phyloP scores from a whole-genome alignment of 2,113 vertebrate genomes.

The Prionailurus bengalensis region DNA sequence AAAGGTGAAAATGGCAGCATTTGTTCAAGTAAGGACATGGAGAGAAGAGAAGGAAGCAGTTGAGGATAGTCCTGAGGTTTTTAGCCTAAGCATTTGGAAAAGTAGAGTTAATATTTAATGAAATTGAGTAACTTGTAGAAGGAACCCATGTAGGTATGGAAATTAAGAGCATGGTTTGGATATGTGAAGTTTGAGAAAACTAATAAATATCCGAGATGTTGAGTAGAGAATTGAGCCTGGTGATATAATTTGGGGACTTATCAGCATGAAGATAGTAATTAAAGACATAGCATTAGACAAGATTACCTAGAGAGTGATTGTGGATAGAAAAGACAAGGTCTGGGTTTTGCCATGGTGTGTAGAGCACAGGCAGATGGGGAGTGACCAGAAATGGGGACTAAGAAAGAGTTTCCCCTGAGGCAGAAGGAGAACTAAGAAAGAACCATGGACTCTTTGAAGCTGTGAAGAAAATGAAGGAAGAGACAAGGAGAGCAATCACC shows the following conservation, averaged over 20 bases:
- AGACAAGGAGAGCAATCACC: background rate
- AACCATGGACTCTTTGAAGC: background rate
- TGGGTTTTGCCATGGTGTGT: background rate
- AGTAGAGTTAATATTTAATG: background rate
- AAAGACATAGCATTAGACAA: background rate
- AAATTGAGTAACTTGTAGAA: background rate
- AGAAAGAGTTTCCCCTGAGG: background rate
- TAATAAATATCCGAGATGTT: background rate
- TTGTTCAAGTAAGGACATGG: background rate
- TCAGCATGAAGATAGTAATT: background rate
- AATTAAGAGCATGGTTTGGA: background rate
- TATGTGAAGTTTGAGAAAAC: background rate
- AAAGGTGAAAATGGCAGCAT: background rate
- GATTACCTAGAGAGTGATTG: background rate
- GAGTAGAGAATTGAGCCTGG: background rate
- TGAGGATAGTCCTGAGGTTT: background rate
- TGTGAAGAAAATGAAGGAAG: constrained; percentile 4
- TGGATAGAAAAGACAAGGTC: background rate
- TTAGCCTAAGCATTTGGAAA: background rate
- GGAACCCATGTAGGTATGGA: background rate
- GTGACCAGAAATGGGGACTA: background rate
- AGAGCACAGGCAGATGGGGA: background rate
- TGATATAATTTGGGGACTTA: background rate
- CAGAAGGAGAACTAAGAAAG: background rate
- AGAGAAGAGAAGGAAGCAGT: background rate